Evolutionary conservation across 2,888 invertebrate genomes (phyloP).

Genomic region (Rhogogaster chlorosoma): DNA sequence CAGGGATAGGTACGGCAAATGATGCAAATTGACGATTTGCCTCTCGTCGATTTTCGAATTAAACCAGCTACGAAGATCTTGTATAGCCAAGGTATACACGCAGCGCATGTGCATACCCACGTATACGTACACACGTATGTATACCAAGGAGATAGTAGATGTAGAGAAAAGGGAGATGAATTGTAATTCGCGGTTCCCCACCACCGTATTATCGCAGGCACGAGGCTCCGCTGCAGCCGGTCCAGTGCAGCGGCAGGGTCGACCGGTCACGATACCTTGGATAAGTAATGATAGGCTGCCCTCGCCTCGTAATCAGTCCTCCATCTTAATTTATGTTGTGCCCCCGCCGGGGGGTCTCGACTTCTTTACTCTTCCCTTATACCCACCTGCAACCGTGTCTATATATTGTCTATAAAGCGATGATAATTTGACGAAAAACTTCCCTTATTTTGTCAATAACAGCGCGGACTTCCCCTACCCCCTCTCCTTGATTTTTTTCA

Average conservation of each 20-base stretch:
- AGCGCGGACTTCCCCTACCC: neutral
- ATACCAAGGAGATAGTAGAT: neutral
- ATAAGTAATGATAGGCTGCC: conserved; percentile 75
- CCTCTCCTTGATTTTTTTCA: neutral
- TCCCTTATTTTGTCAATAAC: no score
- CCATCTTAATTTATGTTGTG: conserved; percentile 77
- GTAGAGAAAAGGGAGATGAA: conserved; percentile 41
- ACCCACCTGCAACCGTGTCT: neutral
- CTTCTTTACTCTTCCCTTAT: conserved; percentile 63
- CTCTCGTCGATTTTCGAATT: conserved; percentile 31
- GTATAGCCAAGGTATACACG: neutral
- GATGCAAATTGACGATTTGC: conserved; percentile 26
- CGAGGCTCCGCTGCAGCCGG: conserved; percentile 52
- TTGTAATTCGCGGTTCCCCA: conserved; percentile 50
- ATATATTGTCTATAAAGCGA: neutral
- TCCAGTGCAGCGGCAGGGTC: conserved; percentile 69
- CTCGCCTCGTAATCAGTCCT: conserved; percentile 76
- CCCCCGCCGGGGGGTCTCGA: conserved; percentile 71
- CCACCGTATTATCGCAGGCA: conserved; percentile 48
- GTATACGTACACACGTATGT: neutral
- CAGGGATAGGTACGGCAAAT: neutral
- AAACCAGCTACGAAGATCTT: neutral
- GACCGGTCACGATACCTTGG: conserved; percentile 76
- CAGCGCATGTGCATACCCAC: neutral
- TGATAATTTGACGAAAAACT: neutral